Evolutionary conservation across 2,113 vertebrate species (phyloP), one percentile per base, ranked within the genome.

Genomic region (Seriola dumerili): DNA sequence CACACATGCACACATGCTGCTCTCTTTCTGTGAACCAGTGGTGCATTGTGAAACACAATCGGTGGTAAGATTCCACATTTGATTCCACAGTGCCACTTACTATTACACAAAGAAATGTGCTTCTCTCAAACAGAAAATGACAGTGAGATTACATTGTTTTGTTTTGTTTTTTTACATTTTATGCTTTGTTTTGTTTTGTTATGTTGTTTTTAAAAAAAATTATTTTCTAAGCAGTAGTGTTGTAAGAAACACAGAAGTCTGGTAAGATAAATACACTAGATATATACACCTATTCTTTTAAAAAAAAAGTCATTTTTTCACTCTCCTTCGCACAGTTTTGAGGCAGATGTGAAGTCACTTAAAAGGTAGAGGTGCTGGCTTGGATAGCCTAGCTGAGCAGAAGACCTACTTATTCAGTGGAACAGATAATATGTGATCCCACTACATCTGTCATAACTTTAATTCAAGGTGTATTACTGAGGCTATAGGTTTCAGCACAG

Each of bases 321-420:
- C 6, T 63, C 38, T 62, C 6, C 9, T 68, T 59, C 25, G 7
- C 48, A 23, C 12, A 46, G 25, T 36, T 12, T 62, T 66, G 32
- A 19, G 36, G 19, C 16, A 17, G 10, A 42, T 77, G 54, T 42
- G 16, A 32, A 38, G 36, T 55, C 13, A 57, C 38, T 42, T 13
- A 50, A 25, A 16, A 50, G 36, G 23, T 32, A 29, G n/a, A 64
- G 7, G 48, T 73, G 46, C 61, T 12, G 34, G 25, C 38, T 66
- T 50, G 59, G n/a, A 32, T 19, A 75, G 64, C 42, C 19, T 36
- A 46, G 38, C 34, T 52, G 52, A 82, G 58, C 63, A 54, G 32
- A 44, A 78, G 63, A 73, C 75, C 55, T 76, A 77, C 58, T 76
- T 80, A 55, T 78, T 78, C 74, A 72, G 68, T 86, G 46, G 62